Evolutionary conservation across 2,797 vertebrate genomes (phyloP).

Genomic region (Todus mexicanus): DNA sequence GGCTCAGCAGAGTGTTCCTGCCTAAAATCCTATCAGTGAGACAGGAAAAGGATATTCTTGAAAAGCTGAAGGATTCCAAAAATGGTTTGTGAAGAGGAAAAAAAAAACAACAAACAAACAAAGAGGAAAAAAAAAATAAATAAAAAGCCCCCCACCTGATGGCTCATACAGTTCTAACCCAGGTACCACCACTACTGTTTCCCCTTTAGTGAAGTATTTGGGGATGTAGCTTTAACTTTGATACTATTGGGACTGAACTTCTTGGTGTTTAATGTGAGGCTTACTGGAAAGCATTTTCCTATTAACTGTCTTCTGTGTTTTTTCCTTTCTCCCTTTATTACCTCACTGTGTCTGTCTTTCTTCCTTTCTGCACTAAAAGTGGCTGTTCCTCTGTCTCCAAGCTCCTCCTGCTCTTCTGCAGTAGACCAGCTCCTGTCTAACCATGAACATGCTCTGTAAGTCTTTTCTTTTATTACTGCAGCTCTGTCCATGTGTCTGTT

Average conservation of each 20-base stretch:
- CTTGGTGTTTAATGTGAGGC: not conserved
- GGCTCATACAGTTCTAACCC: not conserved
- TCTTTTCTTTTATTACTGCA: constrained; percentile 65
- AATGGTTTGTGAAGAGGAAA: not conserved
- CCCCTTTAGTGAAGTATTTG: not conserved
- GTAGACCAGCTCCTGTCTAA: constrained; percentile 93
- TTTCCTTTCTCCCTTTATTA: constrained; percentile 41
- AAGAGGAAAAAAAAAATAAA: too few relatives aligned
- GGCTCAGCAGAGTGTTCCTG: not conserved
- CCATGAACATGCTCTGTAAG: constrained; percentile 77
- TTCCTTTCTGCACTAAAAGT: constrained; percentile 74
- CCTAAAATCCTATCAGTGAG: not conserved
- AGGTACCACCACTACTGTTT: not conserved
- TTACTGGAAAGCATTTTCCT: not conserved
- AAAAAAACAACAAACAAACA: too few relatives aligned
- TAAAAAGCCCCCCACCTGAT: not conserved
- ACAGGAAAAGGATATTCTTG: not conserved
- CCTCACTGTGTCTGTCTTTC: constrained; percentile 62
- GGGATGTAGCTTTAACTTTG: not conserved
- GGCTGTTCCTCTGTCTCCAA: constrained; percentile 94
- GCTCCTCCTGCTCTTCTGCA: constrained; percentile 95
- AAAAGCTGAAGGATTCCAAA: not conserved
- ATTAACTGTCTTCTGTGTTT: constrained; percentile 70
- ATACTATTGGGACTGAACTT: not conserved
- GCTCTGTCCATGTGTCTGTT: not conserved